phyloP scores from a whole-genome alignment of 2,797 vertebrate genomes.

The Clarias fuscus region DNA sequence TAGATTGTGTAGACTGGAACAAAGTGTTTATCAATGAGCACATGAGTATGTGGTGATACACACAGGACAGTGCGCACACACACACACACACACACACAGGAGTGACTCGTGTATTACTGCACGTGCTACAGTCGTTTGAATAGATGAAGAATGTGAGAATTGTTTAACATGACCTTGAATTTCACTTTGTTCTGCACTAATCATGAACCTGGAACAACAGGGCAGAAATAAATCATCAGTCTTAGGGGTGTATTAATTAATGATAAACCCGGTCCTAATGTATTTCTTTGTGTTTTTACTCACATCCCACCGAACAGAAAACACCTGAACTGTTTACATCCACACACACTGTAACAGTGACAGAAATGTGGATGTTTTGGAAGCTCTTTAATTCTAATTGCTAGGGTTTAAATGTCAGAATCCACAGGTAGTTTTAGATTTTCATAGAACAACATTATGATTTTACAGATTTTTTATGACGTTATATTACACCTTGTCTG shows the following conservation, averaged over 20 bases:
- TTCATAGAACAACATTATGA: neutral
- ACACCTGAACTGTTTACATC: neutral
- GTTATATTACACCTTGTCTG: no score
- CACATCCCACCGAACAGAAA: neutral
- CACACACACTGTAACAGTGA: neutral
- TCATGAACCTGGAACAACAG: neutral
- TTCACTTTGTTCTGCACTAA: neutral
- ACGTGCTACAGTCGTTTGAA: neutral
- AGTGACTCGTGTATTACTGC: neutral
- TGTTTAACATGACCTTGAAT: neutral
- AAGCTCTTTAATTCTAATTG: neutral
- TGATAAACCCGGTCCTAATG: neutral
- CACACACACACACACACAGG: no score
- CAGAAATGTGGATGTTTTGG: neutral
- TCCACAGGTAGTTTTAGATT: neutral
- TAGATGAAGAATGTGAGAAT: neutral
- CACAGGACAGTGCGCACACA: neutral
- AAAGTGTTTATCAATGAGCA: neutral
- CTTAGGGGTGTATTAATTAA: neutral
- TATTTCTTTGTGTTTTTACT: neutral
- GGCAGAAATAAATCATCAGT: neutral
- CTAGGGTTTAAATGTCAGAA: neutral
- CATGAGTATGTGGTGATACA: neutral
- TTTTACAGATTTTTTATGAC: neutral
- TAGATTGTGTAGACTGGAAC: neutral